Base-by-base conservation (phyloP, 1,140 invertebrate genomes). In the Asbolus verrucosus region DNA sequence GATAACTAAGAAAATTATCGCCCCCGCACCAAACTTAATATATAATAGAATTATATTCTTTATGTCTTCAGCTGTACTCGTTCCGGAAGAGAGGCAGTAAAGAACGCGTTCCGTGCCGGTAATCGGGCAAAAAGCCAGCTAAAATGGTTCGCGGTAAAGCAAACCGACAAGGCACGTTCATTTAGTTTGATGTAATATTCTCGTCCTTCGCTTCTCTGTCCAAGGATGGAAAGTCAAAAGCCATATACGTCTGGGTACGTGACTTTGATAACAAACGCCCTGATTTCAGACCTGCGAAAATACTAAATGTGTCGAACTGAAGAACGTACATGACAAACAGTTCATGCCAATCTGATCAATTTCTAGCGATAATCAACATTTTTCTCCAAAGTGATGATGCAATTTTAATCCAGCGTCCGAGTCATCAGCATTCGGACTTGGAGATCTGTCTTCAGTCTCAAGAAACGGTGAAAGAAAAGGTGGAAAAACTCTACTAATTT, bases 111-210 rank as follows among this genome's bases (percentile, higher is more conserved):
- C 61, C 70, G 62, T 69, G 65, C 50, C 65, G 63, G 54, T 73
- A 67, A 71, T 71, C 68, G 72, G 70, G 72, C 72, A 71, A 60
- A 27, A 67, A 38, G 72, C 72, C 72, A 71, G 70, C 36, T 60
- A 69, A 41, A 31, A 65, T 69, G 24, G 43, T 3, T 14, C 36
- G 19, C 39, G 36, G 18, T 54, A 15, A 19, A 30, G 39, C 13
- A 30, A 67, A 38, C 36, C 18, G 24, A 46, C 50, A 15, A 50
- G 36, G 30, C n/a, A n/a, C n/a, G 15, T 41, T 66, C 39, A 13
- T 54, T 66, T 39, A 59, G 24, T 65, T 67, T 39, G 27, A 65
- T 62, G 54, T 30, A 14, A 62, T 69, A 43, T 66, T 15, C 24
- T 27, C 24, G 24, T 27, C 24, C 24, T 27, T 27, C 24, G 24